phyloP scores from a whole-genome alignment of 1,140 invertebrate genomes.

The Heliconius melpomene region DNA sequence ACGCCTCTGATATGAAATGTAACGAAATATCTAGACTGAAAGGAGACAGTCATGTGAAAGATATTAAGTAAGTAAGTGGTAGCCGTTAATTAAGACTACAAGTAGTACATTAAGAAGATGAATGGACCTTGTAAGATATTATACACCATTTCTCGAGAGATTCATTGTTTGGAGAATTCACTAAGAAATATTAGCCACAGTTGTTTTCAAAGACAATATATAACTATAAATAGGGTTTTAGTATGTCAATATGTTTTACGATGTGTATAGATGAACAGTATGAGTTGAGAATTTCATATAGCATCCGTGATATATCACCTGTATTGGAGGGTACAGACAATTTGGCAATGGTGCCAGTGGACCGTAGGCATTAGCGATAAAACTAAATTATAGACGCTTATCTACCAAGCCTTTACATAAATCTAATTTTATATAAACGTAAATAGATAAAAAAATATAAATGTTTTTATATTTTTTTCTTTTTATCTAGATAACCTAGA shows the following conservation, averaged over 20 bases:
- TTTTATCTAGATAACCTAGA: conserved; percentile 11
- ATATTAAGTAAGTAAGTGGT: neutral
- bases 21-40: conserved; percentile 3
- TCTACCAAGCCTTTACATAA: conserved; percentile 17
- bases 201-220: neutral
- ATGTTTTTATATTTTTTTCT: neutral
- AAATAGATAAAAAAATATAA: neutral
- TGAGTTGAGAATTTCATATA: conserved; percentile 1
- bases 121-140: conserved; percentile 5
- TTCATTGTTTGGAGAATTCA: neutral
- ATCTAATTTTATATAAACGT: neutral
- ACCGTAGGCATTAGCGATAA: conserved; percentile 32
- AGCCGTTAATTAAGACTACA: neutral
- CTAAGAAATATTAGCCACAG: neutral
- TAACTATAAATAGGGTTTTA: neutral
- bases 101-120: conserved; percentile 5
- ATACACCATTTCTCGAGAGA: neutral
- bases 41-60: neutral
- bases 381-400: conserved; percentile 34
- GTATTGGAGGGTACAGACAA: conserved; percentile 29
- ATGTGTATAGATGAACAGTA: neutral
- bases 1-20: neutral
- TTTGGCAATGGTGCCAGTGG: conserved; percentile 31
- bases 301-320: conserved; percentile 26
- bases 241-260: neutral